A percentile compares a stretch with the other conserved stretches of the same genome.
Evolutionary conservation across 2,888 invertebrate species (phyloP).

Genomic region (Leptopilina syphax): DNA sequence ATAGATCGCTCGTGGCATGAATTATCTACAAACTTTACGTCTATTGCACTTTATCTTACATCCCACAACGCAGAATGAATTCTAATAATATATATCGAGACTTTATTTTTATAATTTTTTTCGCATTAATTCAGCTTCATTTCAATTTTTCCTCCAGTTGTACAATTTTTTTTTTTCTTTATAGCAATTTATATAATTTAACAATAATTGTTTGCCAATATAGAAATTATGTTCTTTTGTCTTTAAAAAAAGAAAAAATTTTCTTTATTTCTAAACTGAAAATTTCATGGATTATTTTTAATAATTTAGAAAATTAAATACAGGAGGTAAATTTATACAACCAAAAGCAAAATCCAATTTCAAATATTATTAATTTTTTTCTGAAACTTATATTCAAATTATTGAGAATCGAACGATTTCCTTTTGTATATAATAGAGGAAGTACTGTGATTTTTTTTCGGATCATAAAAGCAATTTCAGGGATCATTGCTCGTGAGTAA

Average conservation of each 20-base stretch:
- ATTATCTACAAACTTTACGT: constrained; percentile 25
- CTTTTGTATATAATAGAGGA: constrained; percentile 6
- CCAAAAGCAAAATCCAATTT: no score
- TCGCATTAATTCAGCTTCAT: background rate
- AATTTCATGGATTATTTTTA: no score
- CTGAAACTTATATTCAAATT: background rate
- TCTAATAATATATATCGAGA: constrained; percentile 15
- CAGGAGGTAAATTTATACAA: no score
- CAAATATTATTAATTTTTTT: background rate
- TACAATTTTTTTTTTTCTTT: no score
- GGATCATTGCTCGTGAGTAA: constrained; percentile 19
- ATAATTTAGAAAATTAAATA: no score
- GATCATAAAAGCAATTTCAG: constrained; percentile 16
- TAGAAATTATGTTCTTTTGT: no score
- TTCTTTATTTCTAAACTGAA: background rate
- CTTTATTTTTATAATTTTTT: background rate
- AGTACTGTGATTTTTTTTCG: constrained; percentile 1
- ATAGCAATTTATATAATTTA: no score
- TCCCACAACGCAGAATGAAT: background rate
- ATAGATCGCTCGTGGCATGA: constrained; percentile 33
- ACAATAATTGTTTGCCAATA: no score
- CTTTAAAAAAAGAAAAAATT: no score
- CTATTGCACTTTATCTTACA: constrained; percentile 9
- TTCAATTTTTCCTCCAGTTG: no score
- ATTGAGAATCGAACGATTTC: background rate